Conservation (phyloP, 2,888 invertebrate genomes). For the Agrochola lota region DNA sequence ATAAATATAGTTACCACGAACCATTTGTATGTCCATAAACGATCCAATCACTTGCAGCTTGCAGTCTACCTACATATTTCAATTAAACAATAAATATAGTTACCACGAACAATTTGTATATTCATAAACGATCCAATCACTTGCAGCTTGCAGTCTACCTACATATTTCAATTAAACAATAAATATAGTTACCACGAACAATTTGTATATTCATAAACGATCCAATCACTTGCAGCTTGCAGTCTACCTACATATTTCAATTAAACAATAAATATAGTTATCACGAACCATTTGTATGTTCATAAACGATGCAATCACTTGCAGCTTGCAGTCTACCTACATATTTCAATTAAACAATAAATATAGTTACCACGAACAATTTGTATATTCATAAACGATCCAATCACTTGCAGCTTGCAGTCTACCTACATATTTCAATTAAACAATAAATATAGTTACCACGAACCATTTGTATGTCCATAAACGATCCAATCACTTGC, state of each 20-base stretch:
- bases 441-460: conserved; percentile 11
- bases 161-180: conserved; percentile 11
- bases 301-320: conserved; percentile 25
- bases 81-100: conserved; percentile 12
- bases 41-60: conserved; percentile 18
- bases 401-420: conserved; percentile 14
- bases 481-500: conserved; percentile 25
- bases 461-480: conserved; percentile 20
- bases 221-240: conserved; percentile 16
- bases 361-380: conserved; percentile 14
- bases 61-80: background rate
- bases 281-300: conserved; percentile 19
- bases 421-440: background rate
- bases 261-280: conserved; percentile 10
- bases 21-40: conserved; percentile 23
- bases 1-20: background rate
- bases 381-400: conserved; percentile 13
- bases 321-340: background rate
- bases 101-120: conserved; percentile 18
- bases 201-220: conserved; percentile 23
- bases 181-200: conserved; percentile 1
- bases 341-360: conserved; percentile 14
- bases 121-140: conserved; percentile 23
- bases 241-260: background rate
- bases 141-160: background rate